Evolutionary conservation across 2,888 invertebrate genomes (phyloP), one percentile per base, ranked within the genome.

Genomic region (Baronia brevicornis): DNA sequence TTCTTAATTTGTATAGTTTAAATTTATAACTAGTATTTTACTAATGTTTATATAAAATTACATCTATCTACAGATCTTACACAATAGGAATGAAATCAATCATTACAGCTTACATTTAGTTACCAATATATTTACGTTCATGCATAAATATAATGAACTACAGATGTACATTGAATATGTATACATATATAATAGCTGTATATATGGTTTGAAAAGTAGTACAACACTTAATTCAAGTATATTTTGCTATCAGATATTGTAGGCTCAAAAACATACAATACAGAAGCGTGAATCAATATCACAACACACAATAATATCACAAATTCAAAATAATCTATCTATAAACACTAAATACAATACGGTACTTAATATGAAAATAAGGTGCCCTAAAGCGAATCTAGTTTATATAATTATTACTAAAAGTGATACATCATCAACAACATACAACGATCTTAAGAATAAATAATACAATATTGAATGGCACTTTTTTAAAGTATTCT

Each of bases 281-380:
- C n/a, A 11, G 25, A 29, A 25, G 25, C 17, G n/a, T 35, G 39
- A 46, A 51, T 44, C 48, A 51, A 44, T 62, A 65, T 74, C 68
- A 73, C 71, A 67, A 68, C 64, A 72, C 69, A 68, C 67, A 41
- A 46, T 59, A 58, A 58, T 74, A 75, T 75, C 74, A 75, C 75
- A 67, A 62, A 50, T 51, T 57, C 53, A 42, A 30, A 44, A 44
- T 40, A 50, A 51, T 41, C 26, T 7, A 28, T 28, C 34, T 14
- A 15, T 22, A 19, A 20, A 23, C 15, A 14, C 17, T 35, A 38
- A 38, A 35, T 38, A 38, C 31, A 35, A 25, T 17, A 34, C 28
- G 34, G 28, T 38, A 36, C 31, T 10, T 23, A n/a, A n/a, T n/a
- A n/a, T n/a, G n/a, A n/a, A n/a, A n/a, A n/a, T n/a, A n/a, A n/a